Percentiles rank a stretch among this genome's conserved stretches.
Conservation (phyloP, 2,888 invertebrate genomes). For the Calliphora vomitoria region DNA sequence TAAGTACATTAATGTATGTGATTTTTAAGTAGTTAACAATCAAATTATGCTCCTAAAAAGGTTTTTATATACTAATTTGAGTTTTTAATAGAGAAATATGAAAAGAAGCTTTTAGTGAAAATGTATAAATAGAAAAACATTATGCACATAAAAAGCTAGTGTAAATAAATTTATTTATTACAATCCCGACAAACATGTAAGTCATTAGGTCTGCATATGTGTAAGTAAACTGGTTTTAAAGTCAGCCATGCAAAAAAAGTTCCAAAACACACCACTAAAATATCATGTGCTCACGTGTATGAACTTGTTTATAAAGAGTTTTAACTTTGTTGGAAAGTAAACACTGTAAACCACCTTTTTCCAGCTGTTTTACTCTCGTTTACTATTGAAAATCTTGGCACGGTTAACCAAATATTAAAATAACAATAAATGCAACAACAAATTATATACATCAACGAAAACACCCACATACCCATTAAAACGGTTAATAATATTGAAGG, state of each 20-base stretch:
- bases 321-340: not conserved
- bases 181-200: not conserved
- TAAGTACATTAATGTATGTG: not conserved
- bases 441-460: not conserved
- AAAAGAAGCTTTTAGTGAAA: not conserved
- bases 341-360: not conserved
- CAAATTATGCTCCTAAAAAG: not conserved
- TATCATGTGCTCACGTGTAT: not conserved
- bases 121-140: not conserved
- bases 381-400: constrained; percentile 1
- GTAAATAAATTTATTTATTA: not conserved
- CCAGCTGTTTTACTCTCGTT: not conserved
- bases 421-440: constrained; percentile 12
- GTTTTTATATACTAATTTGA: too few relatives aligned
- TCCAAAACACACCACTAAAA: not conserved
- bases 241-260: not conserved
- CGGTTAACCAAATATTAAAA: constrained; percentile 1
- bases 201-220: not conserved
- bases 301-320: not conserved
- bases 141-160: not conserved
- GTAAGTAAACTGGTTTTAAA: too few relatives aligned
- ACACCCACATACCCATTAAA: too few relatives aligned
- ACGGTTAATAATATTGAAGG: constrained; percentile 2
- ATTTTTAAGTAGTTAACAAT: not conserved
- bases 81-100: not conserved